Evolutionary conservation across 2,797 vertebrate genomes (phyloP).

Genomic region (Gymnothorax javanicus): DNA sequence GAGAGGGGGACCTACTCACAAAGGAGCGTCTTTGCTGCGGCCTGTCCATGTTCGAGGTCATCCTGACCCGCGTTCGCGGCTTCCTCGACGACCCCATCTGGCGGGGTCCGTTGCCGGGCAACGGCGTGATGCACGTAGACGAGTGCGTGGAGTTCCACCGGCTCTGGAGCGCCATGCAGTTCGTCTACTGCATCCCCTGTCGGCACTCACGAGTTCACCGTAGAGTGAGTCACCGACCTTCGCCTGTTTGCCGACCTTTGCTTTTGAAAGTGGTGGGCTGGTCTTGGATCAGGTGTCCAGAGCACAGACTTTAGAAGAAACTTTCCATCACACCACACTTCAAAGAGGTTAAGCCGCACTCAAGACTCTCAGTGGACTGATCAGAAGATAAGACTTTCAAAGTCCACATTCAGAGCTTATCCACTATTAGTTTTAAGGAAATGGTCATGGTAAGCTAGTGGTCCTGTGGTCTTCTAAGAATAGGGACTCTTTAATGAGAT

Average conservation of each 20-base stretch:
- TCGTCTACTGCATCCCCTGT: constrained; percentile 99
- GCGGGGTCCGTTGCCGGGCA: constrained; percentile 94
- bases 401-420: too few relatives aligned
- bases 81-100: constrained; percentile 95
- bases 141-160: constrained; percentile 98
- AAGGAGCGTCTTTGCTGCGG: constrained; percentile 98
- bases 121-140: constrained; percentile 98
- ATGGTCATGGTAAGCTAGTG: too few relatives aligned
- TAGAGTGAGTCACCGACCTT: constrained; percentile 82
- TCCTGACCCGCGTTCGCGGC: constrained; percentile 86
- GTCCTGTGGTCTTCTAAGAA: not conserved
- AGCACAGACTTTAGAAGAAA: too few relatives aligned
- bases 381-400: too few relatives aligned
- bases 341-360: too few relatives aligned
- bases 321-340: too few relatives aligned
- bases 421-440: too few relatives aligned
- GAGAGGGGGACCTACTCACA: constrained; percentile 94
- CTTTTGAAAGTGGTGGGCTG: not conserved
- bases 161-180: constrained; percentile 99
- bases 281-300: not conserved
- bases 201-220: constrained; percentile 94
- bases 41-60: constrained; percentile 98
- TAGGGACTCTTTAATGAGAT: not conserved
- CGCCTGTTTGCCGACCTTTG: not conserved
- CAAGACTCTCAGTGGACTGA: too few relatives aligned